Base-by-base conservation (phyloP, 1,140 invertebrate genomes). In the Babylonia areolata region DNA sequence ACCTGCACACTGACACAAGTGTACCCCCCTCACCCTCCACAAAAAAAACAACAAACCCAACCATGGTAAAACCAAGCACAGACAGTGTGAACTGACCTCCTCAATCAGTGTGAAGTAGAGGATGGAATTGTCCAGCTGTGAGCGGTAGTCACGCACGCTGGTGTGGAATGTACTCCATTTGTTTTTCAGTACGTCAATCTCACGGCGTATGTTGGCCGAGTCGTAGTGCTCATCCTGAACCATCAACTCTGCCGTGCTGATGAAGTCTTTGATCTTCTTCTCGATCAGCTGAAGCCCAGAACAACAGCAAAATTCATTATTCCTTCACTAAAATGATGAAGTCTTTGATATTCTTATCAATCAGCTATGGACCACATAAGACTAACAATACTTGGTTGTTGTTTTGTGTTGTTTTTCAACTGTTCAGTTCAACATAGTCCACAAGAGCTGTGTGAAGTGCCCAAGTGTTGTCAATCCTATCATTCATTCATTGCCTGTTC, bases 101-200 rank as follows among this genome's bases (percentile, higher is more conserved):
- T 96, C 95, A 42, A 95, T 93, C 20, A 95, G 90, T 33, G 93
- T 95, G 91, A 95, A 96, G 91, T 96, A 96, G 80, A 95, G 92
- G 42, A 95, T 94, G 82, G 95, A 95, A 5, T 95, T 91, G 85
- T 96, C 95, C 42, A 96, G 95, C 35, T 95, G 92, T 23, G 94
- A 94, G 90, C 96, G 95, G 42, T 96, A 96, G 84, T 96, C 95
- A 58, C 95, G 95, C 20, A 97, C 96, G 92, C 96, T 96, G 35
- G 95, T 95, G 90, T 96, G 96, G 90, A 98, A 96, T 86, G 95
- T 95, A 39, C 96, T 95, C 96, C 97, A 97, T 92, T 97, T 96
- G 15, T 96, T 95, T 90, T 96, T 95, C 75, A 98, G 94, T 87
- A 96, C 95, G 23, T 95, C 94, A 15, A 97, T 94, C 91, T 97